Evolutionary conservation across 2,797 vertebrate genomes (phyloP), one percentile per base, ranked within the genome.

Genomic region (Tokudaia tokunoshimensis): DNA sequence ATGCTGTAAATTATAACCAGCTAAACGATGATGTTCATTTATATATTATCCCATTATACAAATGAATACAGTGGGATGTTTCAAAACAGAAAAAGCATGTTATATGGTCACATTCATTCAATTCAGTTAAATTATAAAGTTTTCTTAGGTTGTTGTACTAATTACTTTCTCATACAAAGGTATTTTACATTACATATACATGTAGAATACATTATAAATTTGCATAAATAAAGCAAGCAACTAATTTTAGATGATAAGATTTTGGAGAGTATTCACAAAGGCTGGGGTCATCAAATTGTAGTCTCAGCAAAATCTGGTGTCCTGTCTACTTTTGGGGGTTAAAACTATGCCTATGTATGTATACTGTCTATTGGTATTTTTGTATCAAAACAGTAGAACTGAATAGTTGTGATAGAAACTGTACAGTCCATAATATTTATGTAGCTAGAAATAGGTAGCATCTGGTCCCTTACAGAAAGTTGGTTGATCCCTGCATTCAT

Each of bases 181-280:
- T 91, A 74, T 82, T 94, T 81, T 91, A 92, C 9, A 92, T 82
- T 91, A 92, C 7, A 92, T 67, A 95, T 22, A 83, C 37, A 74
- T 26, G 75, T 37, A 93, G 26, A 91, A 17, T n/a, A 95, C 80
- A 82, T 31, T 90, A 89, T 65, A 93, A 86, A 85, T 88, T 96
- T 85, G 96, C 9, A 72, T 50, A 92, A 95, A 37, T 14, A 26
- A 94, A 91, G 78, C 94, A 95, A 80, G 14, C 37, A 94, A 95
- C 81, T 89, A 63, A 84, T 94, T 93, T 96, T 93, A 95, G 31
- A 96, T 94, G 52, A 92, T 34, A 86, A 61, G 34, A 94, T 94
- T 96, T 96, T 95, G 15, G 74, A 94, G 80, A 91, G 50, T 88
- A 67, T 97, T 88, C 65, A 96, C n/a, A 76, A 82, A 75, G 55